Percentiles rank a stretch among this genome's conserved stretches.
These are phyloP conservation scores for Caenorhabditis elegans DNA, from an alignment of 1,140 invertebrate genomes.

Conservation along the genomic window WBcel235 BX284603.4:3573001-3573500, in stretches of 20 bases:
- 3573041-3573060: no score
- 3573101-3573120: no score
- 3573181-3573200: no score
- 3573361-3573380: background rate
- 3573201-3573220: constrained; percentile 3
- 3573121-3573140: no score
- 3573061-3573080: no score
- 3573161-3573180: no score
- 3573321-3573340: constrained; percentile 10
- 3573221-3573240: no score
- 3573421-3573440: constrained; percentile 9
- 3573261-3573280: constrained; percentile 14
- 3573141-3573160: no score
- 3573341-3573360: background rate
- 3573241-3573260: background rate
- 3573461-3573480: background rate
- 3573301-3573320: background rate
- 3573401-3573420: background rate
- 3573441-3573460: background rate
- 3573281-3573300: background rate
- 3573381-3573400: background rate
- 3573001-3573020: no score
- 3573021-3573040: no score
- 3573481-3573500: background rate
- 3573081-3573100: no score